Evolutionary conservation across 2,888 invertebrate genomes (phyloP).

Genomic region (Hartigia nigra): DNA sequence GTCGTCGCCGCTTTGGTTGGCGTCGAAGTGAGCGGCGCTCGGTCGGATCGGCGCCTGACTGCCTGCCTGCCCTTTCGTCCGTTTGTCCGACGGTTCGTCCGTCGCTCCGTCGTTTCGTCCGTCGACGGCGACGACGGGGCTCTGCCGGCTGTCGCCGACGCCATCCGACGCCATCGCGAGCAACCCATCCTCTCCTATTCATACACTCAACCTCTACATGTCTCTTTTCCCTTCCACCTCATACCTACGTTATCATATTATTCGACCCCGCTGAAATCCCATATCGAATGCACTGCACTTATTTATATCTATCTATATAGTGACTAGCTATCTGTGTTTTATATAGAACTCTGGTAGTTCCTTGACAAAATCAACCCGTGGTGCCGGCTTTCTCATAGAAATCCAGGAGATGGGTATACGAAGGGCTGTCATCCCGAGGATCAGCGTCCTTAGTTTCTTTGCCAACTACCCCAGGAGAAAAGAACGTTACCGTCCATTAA

Average conservation of each 20-base stretch:
- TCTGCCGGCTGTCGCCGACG: conserved; percentile 48
- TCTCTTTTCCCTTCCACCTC: conserved; percentile 3
- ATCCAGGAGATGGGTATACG: background rate
- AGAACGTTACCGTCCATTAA: conserved; percentile 2
- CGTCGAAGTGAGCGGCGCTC: conserved; percentile 50
- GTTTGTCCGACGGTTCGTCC: conserved; percentile 41
- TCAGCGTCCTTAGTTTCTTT: background rate
- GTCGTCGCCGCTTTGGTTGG: conserved; percentile 37
- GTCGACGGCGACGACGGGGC: conserved; percentile 51
- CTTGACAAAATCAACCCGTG: background rate
- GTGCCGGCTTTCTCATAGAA: background rate
- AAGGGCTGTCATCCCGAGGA: background rate
- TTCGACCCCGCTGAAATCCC: conserved; percentile 15
- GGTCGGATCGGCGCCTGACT: conserved; percentile 49
- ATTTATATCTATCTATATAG: background rate
- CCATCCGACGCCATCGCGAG: conserved; percentile 22
- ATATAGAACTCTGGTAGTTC: conserved; percentile 5
- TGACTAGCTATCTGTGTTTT: background rate
- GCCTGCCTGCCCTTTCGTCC: conserved; percentile 44
- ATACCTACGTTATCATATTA: conserved; percentile 22
- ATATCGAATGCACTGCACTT: conserved; percentile 1
- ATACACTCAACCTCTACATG: background rate
- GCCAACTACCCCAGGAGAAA: background rate
- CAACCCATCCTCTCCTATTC: conserved; percentile 9
- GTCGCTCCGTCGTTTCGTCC: conserved; percentile 31